Evolutionary conservation across 2,888 invertebrate species (phyloP), one percentile per base, ranked within the genome.

Genomic region (Geotrupes spiniger): DNA sequence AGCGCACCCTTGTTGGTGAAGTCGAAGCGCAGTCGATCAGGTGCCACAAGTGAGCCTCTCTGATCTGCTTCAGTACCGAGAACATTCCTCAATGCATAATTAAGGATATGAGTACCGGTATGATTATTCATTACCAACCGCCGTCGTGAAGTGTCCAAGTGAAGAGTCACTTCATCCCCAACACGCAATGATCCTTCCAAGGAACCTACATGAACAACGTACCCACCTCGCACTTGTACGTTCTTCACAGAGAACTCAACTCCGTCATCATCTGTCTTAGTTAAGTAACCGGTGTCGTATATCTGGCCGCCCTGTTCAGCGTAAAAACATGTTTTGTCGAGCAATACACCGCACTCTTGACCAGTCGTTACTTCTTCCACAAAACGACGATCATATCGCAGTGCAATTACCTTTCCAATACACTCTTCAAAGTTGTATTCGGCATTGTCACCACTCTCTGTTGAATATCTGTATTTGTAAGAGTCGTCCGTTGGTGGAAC

Each of bases 291-390:
- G 66, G 92, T 91, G 71, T 99, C 99, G 71, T 84, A 96, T 63
- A 94, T 96, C 76, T 99, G 99, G 9, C 99, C 99, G 53, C 99
- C 99, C 75, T 97, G 94, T 74, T 99, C 99, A 1, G 99, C 97
- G 74, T 99, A 99, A 74, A 99, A 99, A 71, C 82, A 89, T 0
- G 98, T 99, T 63, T 79, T 81, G 70, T 99, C 92, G 50, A 99
- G 76, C 10, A 99, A 76, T 45, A 99, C 75, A 11, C 94, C 97
- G 71, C 94, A 94, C 71, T 93, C 91, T 64, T 92, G 86, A 0
- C 94, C 94, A 17, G 89, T 84, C 25, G 71, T 75, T 5, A 95
- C 87, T 69, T 84, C 78, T 54, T 90, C 78, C 0, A 96, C 92
- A 76, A 98, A 99, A 66, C 84, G 74, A 67, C 92, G 92, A 47